Base-by-base conservation (phyloP, 2,797 vertebrate genomes). In the Sebastes oblongus region DNA sequence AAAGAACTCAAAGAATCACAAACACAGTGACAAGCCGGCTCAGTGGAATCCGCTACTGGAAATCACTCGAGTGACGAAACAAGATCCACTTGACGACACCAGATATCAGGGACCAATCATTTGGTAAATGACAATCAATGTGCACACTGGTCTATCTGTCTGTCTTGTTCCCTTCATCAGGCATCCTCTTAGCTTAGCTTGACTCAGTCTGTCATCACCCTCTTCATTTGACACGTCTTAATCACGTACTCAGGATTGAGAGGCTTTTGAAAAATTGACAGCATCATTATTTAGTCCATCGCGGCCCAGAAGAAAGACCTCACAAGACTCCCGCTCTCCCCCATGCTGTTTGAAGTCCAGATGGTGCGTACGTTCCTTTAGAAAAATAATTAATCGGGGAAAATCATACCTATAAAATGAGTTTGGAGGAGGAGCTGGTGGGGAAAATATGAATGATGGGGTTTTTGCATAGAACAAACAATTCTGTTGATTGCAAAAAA, bases 251-350 rank as follows among this genome's bases (percentile, higher is more conserved):
- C 79, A 90, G 85, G 86, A 95, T 93, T 91, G 93, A 92, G 88
- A 85, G 36, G 54, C 96, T 97, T 96, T 96, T 97, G 93, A 96
- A 96, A 96, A 88, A 75, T 56, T 89, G 90, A 95, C 93, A 94
- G 94, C 89, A 92, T 95, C 94, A 94, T 92, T 96, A 94, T 95
- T 95, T 95, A 94, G 95, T 93, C 94, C 94, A 95, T 94, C 94
- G 94, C 72, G 79, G 79, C 91, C 81, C 29, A 88, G 85, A 77
- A 91, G 83, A 89, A 83, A 85, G 55, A 82, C 72, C 87, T 87
- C 77, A 75, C 69, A 80, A 85, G 87, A 80, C 82, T 90, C 68
- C 66, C 64, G 14, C 90, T 77, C 83, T 93, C 86, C 75, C 78
- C 76, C 61, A 88, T 92, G 92, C 89, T 81, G 90, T 94, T 94